Evolutionary conservation across 2,888 invertebrate genomes (phyloP).

Genomic region (Balanococcus diminutus): DNA sequence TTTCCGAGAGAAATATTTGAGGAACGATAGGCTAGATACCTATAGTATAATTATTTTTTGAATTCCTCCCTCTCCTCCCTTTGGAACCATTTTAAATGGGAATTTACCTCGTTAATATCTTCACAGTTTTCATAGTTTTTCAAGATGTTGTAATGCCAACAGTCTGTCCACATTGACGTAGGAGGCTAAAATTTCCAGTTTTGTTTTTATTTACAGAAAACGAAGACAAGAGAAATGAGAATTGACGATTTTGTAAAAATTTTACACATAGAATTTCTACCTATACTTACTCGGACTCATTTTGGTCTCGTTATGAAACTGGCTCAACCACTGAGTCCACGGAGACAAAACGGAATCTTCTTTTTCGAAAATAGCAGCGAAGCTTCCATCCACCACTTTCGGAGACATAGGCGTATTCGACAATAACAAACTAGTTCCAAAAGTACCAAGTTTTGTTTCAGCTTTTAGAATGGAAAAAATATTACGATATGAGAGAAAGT

Average conservation of each 20-base stretch:
- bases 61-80: not conserved
- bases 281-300: constrained; percentile 74
- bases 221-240: not conserved
- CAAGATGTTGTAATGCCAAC: not conserved
- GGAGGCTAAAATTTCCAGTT: not conserved
- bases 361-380: constrained; percentile 87
- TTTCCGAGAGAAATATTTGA: no score
- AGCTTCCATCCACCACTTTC: constrained; percentile 93
- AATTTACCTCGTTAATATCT: constrained; percentile 6
- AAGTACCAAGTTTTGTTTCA: constrained; percentile 67
- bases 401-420: constrained; percentile 97
- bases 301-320: constrained; percentile 73
- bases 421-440: constrained; percentile 89
- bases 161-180: not conserved
- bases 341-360: constrained; percentile 69
- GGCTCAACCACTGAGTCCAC: constrained; percentile 74
- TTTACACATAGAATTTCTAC: no score
- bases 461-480: not conserved
- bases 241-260: not conserved
- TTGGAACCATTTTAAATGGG: not conserved
- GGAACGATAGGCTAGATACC: no score
- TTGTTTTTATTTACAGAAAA: not conserved
- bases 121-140: not conserved
- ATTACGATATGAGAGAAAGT: not conserved
- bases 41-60: no score